Base-by-base conservation (phyloP, 2,888 invertebrate species). In the Lycaena phlaeas region DNA sequence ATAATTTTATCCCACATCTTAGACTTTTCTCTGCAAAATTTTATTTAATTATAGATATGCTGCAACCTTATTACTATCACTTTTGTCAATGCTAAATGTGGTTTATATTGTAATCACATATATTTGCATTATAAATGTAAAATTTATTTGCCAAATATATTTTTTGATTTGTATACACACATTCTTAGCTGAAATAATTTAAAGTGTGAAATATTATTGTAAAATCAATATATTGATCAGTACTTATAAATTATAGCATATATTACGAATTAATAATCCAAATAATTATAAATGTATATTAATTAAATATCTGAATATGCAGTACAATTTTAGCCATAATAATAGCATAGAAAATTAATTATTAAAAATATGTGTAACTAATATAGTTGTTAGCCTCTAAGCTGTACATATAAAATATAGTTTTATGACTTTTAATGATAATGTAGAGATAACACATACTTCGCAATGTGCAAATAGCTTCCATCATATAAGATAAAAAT, bases 81-180 rank as follows among this genome's bases (percentile, higher is more conserved):
- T n/a, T n/a, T n/a, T n/a, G n/a, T n/a, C n/a, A n/a, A n/a, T n/a
- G n/a, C n/a, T n/a, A n/a, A n/a, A n/a, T n/a, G n/a, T n/a, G n/a
- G n/a, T n/a, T n/a, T n/a, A n/a, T n/a, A n/a, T n/a, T n/a, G n/a
- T n/a, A n/a, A n/a, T n/a, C n/a, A n/a, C n/a, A n/a, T n/a, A n/a
- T n/a, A n/a, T n/a, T n/a, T n/a, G n/a, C n/a, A n/a, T n/a, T 22
- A 22, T 7, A 2, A 22, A 22, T 22, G 3, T 22, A 6, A 22
- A 29, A 34, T 22, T 34, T 22, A 34, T 34, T 34, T 34, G 34
- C 34, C 34, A 34, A 34, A 22, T 34, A 34, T 34, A 34, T 34
- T 34, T 34, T 34, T 34, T 11, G 34, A 12, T 12, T 34, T 22
- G 12, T 34, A 12, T 34, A 18, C 17, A 34, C 12, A 22, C 22